A percentile compares a stretch with the other conserved stretches of the same genome.
Conservation (phyloP, 1,140 invertebrate species). For the Nomia melanderi region DNA sequence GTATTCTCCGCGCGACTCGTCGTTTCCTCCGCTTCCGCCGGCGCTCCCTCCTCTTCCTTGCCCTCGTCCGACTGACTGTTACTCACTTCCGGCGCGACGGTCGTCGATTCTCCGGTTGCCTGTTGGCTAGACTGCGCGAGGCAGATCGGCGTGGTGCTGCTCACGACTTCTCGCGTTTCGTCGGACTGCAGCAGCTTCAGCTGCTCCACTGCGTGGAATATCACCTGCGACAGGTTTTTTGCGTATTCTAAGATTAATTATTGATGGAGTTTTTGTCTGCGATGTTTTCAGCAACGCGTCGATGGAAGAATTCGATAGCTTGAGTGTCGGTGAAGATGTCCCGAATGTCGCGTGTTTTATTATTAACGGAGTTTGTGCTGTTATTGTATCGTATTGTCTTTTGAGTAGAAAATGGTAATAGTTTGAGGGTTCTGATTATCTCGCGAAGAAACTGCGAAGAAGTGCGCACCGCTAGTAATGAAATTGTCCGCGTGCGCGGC, state of each 20-base stretch:
- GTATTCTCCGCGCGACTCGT: neutral
- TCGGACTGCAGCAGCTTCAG: constrained; percentile 65
- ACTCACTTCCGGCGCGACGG: no score
- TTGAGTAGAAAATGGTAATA: no score
- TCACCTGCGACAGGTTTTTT: constrained; percentile 65
- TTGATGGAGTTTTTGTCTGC: no score
- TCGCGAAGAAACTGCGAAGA: no score
- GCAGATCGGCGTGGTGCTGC: neutral
- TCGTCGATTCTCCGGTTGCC: neutral
- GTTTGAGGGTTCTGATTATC: no score
- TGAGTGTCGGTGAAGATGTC: no score
- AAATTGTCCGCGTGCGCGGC: neutral
- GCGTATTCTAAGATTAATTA: neutral
- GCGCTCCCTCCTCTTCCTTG: neutral
- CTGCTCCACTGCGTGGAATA: constrained; percentile 75
- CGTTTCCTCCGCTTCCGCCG: neutral
- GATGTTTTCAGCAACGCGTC: no score
- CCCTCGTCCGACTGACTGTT: neutral
- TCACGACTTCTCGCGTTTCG: constrained; percentile 44
- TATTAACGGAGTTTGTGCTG: no score
- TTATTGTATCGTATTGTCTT: no score
- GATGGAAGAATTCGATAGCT: no score
- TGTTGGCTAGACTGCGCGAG: neutral
- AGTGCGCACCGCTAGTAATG: no score
- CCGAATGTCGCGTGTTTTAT: no score